Conservation (phyloP, 2,113 vertebrate genomes). For the Gasterosteus aculeatus region DNA sequence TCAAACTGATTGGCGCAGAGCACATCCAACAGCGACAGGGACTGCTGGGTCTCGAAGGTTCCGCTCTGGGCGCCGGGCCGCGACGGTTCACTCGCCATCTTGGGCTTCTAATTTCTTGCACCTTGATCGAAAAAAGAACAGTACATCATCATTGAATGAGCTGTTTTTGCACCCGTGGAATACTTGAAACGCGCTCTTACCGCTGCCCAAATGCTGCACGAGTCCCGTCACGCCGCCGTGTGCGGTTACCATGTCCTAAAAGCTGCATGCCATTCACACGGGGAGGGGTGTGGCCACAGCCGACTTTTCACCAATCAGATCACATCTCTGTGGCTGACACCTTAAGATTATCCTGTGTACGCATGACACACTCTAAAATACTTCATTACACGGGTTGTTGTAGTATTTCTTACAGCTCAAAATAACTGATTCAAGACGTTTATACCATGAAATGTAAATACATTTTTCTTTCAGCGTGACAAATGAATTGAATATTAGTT, state of each 20-base stretch:
- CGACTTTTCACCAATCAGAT: background rate
- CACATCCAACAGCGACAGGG: conserved; percentile 16
- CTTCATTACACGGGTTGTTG: no score
- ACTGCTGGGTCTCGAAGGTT: background rate
- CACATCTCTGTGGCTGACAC: background rate
- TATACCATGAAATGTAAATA: no score
- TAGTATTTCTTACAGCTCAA: no score
- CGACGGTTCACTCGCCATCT: background rate
- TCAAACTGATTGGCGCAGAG: conserved; percentile 31
- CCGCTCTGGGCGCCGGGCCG: background rate
- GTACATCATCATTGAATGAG: background rate
- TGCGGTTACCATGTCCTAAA: background rate
- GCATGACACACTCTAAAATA: no score
- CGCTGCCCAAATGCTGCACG: background rate
- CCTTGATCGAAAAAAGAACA: background rate
- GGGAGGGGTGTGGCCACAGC: background rate
- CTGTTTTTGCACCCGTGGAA: background rate
- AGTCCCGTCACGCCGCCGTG: no score
- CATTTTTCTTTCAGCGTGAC: no score
- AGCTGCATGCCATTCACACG: no score
- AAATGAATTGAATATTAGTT: no score
- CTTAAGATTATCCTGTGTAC: no score
- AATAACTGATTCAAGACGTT: no score
- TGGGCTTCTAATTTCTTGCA: background rate
- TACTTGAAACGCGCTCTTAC: background rate